phyloP scores from a whole-genome alignment of 2,113 vertebrate species.

The Psettodes erumei region DNA sequence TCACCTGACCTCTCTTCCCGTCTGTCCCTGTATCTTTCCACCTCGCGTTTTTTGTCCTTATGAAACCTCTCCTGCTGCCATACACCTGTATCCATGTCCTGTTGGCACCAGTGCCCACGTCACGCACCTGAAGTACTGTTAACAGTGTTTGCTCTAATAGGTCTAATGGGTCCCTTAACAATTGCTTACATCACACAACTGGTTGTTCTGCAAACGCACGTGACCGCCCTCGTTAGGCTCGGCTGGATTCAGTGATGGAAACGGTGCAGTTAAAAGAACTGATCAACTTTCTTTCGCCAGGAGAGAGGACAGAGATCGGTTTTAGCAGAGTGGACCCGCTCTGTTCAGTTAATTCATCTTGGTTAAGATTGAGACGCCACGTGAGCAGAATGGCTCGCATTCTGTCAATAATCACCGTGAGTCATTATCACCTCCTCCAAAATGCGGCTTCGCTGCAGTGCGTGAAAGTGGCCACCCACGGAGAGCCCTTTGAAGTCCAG shows the following conservation, averaged over 20 bases:
- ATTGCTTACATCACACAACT: conserved; percentile 9
- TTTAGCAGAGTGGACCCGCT: neutral
- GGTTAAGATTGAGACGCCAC: neutral
- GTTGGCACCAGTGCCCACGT: neutral
- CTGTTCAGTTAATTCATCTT: neutral
- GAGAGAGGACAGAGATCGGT: neutral
- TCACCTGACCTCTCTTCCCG: too few species aligned
- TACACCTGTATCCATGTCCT: neutral
- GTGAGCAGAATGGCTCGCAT: neutral
- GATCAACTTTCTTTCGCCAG: neutral
- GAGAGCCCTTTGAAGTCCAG: neutral
- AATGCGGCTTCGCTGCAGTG: neutral
- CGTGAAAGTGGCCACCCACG: neutral
- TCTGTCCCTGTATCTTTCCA: neutral
- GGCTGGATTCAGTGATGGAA: too few species aligned
- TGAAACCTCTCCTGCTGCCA: neutral
- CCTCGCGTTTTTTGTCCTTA: too few species aligned
- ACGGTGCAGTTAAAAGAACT: too few species aligned
- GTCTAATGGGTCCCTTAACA: conserved; percentile 43
- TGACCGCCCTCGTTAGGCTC: neutral
- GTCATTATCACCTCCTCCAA: conserved; percentile 14
- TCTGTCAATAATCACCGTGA: conserved; percentile 11
- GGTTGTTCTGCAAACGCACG: neutral
- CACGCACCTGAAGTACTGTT: neutral
- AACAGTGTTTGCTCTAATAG: conserved; percentile 36